A percentile compares a stretch with the other conserved stretches of the same genome.
Conservation (phyloP, 2,888 invertebrate species). For the Leucophenga maculata region DNA sequence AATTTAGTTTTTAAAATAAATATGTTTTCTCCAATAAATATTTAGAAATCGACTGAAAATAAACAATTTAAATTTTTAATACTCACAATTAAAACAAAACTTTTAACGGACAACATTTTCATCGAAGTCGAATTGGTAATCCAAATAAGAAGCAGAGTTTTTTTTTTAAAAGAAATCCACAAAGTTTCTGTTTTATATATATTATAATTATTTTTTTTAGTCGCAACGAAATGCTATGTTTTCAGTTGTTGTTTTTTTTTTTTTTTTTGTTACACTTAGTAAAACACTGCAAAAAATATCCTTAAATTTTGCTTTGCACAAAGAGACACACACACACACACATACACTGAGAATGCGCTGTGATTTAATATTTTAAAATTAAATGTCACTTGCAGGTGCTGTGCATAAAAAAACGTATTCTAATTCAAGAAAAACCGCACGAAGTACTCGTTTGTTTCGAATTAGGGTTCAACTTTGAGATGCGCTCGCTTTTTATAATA, state of each 20-base stretch:
- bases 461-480: constrained; percentile 65
- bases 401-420: neutral
- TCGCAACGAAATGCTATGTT: neutral
- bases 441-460: constrained; percentile 65
- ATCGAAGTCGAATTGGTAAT: constrained; percentile 14
- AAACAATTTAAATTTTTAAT: constrained; percentile 32
- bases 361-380: neutral
- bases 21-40: neutral
- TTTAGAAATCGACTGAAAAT: neutral
- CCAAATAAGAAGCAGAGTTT: neutral
- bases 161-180: neutral
- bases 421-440: constrained; percentile 52
- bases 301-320: no score
- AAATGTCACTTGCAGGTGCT: neutral
- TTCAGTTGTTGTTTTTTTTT: constrained; percentile 19
- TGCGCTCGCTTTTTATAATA: constrained; percentile 66
- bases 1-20: no score
- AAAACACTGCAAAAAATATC: no score
- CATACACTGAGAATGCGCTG: no score
- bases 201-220: neutral
- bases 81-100: constrained; percentile 57
- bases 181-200: constrained; percentile 24
- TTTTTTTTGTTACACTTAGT: neutral
- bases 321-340: neutral
- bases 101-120: constrained; percentile 59